Conservation (phyloP, 1,140 invertebrate species). For the Rhyzopertha dominica region DNA sequence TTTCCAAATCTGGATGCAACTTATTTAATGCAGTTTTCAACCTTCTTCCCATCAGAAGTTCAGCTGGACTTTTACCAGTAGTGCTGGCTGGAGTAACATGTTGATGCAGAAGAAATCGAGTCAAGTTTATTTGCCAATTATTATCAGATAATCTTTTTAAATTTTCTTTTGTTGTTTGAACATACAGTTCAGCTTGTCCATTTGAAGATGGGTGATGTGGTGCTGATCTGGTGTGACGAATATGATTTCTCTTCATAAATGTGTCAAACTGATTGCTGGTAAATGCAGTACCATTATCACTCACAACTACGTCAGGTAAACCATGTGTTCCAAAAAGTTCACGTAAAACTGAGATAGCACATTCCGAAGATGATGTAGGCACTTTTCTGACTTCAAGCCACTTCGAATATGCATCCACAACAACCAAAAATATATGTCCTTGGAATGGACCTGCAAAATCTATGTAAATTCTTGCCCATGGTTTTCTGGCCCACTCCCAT, state of each 20-base stretch:
- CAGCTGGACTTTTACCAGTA: no score
- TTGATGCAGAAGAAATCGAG: no score
- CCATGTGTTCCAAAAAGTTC: conserved; percentile 37
- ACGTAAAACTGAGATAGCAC: conserved; percentile 27
- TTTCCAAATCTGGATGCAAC: no score
- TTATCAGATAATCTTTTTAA: no score
- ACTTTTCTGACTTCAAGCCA: conserved; percentile 42
- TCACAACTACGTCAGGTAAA: conserved; percentile 38
- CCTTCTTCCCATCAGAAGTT: no score
- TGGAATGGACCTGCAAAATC: conserved; percentile 49
- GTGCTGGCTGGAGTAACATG: no score
- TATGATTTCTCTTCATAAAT: conserved; percentile 38
- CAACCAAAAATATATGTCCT: conserved; percentile 37
- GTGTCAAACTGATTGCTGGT: conserved; percentile 37
- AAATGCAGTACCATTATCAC: conserved; percentile 43
- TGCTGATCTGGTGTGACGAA: conserved; percentile 27
- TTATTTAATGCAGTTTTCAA: no score
- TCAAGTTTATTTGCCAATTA: no score
- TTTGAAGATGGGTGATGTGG: conserved; percentile 38
- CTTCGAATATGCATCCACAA: conserved; percentile 42
- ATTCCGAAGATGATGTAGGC: conserved; percentile 11
- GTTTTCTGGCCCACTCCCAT: conserved; percentile 39
- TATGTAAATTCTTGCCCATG: conserved; percentile 48
- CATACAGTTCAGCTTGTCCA: conserved; percentile 34
- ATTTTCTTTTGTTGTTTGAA: conserved; percentile 32